These are phyloP conservation scores for Paramisgurnus dabryanus DNA, from an alignment of 2,113 vertebrate genomes.

Conservation along the genomic window DNA sequence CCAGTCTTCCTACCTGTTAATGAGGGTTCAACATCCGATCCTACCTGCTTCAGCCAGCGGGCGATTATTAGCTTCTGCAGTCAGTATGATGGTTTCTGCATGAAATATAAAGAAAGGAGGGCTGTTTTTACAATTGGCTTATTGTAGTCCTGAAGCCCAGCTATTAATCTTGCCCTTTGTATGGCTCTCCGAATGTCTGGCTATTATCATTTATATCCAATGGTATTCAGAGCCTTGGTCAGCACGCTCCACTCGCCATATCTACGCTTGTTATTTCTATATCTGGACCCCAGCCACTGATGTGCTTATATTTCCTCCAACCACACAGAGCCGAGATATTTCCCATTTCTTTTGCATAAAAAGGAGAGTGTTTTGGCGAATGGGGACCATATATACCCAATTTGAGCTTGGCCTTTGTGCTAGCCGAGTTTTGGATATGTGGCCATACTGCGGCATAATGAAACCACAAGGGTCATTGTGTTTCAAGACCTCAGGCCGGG, in stretches of 20 bases:
- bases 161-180: conserved; percentile 39
- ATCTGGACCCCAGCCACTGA: conserved; percentile 5
- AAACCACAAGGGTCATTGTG: conserved; percentile 43
- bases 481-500: not conserved
- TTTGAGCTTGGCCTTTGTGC: not conserved
- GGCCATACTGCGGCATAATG: not conserved
- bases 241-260: conserved; percentile 8
- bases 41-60: not conserved
- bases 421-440: not conserved
- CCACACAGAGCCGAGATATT: not conserved
- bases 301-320: conserved; percentile 16
- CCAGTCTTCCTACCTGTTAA: conserved; percentile 8
- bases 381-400: conserved; percentile 23
- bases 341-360: conserved; percentile 7
- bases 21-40: conserved; percentile 17
- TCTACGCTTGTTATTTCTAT: conserved; percentile 37
- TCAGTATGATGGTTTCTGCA: not conserved
- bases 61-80: not conserved
- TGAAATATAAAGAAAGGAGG: not conserved
- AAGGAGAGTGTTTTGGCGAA: conserved; percentile 3
- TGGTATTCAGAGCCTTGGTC: conserved; percentile 9
- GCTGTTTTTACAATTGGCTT: not conserved
- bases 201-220: conserved; percentile 33
- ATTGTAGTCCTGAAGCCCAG: conserved; percentile 13
- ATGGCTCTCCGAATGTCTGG: conserved; percentile 2